Base-by-base conservation (phyloP, 2,888 invertebrate genomes). In the Drosophila tanythrix region DNA sequence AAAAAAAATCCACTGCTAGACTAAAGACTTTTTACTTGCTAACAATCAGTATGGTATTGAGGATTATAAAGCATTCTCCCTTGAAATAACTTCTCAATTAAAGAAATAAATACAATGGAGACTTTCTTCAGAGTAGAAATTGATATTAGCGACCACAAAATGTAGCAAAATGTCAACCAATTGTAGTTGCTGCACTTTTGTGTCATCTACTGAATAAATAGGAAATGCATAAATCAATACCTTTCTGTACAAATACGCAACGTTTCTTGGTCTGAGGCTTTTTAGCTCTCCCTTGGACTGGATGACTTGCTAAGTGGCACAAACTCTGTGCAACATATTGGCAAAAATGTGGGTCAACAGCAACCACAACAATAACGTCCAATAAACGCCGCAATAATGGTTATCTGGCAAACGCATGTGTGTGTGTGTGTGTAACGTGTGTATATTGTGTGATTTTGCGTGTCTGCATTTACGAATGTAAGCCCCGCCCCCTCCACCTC, bases 311-410 rank as follows among this genome's bases (percentile, higher is more conserved):
- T 67, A 59, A 69, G 70, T 56, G 62, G 70, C 78, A 65, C 40
- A 71, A 78, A 81, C 71, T 46, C 46, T 74, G 81, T 63, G 81
- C 84, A 89, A 82, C 77, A 84, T 88, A 85, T 85, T 88, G 89
- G 85, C 85, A 66, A 70, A 88, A 89, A 86, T 78, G 88, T 86
- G 86, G 90, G 90, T 89, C 85, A 86, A 88, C 82, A 76, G 70
- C 79, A 72, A 71, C 78, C 83, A 68, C 83, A 74, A 80, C 86
- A 89, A 86, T 85, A 82, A 85, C 73, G 78, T 76, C 74, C 88
- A 89, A 88, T 88, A 89, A 89, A 89, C 65, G 77, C 77, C 77
- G 77, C 75, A 84, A 89, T 82, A 76, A 88, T 77, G 70, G 77
- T 60, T 81, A 69, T 74, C 55, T 68, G 63, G 43, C 62, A 55